phyloP scores from a whole-genome alignment of 1,140 invertebrate genomes.

The Apis mellifera region DNA sequence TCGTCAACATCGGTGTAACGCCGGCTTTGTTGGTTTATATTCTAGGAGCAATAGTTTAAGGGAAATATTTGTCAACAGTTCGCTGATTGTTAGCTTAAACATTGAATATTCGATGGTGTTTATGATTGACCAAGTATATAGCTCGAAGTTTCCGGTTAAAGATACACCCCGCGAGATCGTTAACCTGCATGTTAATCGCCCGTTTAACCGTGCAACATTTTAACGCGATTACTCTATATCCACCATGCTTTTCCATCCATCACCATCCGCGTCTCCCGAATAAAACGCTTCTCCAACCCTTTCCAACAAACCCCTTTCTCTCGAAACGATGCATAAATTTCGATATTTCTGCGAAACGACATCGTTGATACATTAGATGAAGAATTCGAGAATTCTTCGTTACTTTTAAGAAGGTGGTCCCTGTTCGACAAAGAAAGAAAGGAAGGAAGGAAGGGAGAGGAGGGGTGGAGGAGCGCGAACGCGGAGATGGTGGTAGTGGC shows the following conservation, averaged over 20 bases:
- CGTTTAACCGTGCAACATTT: background rate
- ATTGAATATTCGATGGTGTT: slow-evolving; percentile 34
- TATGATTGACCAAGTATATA: slow-evolving; percentile 22
- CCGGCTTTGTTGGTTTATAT: slow-evolving; percentile 26
- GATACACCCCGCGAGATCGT: slow-evolving; percentile 17
- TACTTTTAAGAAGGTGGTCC: background rate
- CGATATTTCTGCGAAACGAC: no score
- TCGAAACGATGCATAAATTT: no score
- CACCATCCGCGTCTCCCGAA: no score
- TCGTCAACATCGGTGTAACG: slow-evolving; percentile 22
- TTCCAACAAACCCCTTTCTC: no score
- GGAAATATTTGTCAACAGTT: slow-evolving; percentile 33
- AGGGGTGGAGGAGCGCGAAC: slow-evolving; percentile 61
- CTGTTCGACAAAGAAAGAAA: background rate
- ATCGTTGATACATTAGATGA: no score
- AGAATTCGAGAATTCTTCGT: no score
- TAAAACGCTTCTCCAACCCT: no score
- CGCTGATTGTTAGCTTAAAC: slow-evolving; percentile 30
- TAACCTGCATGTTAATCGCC: background rate
- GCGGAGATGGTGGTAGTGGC: slow-evolving; percentile 60
- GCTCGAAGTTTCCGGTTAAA: background rate
- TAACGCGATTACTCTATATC: no score
- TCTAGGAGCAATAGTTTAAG: slow-evolving; percentile 26
- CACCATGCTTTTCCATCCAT: no score
- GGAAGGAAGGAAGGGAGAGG: background rate